These are phyloP conservation scores for Chloromyia formosa DNA, from an alignment of 2,888 invertebrate genomes.

Conservation along the genomic window DNA sequence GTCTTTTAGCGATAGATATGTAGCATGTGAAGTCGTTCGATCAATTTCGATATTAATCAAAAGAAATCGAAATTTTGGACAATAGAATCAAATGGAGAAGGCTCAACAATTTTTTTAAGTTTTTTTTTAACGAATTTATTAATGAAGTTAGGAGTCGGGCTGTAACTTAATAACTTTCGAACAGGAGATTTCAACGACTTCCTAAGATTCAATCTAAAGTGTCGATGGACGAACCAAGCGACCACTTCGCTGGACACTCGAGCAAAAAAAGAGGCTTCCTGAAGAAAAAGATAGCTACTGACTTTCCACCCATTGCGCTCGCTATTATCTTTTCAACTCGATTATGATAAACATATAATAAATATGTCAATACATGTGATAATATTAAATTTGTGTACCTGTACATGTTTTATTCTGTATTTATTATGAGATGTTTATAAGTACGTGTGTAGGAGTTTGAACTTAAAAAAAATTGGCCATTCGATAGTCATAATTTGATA, in stretches of 20 bases:
- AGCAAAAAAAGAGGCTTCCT: neutral
- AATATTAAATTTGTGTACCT: slow-evolving; percentile 25
- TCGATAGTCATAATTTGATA: slow-evolving; percentile 41
- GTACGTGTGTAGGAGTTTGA: slow-evolving; percentile 42
- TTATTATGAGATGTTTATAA: slow-evolving; percentile 24
- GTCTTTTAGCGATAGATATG: neutral
- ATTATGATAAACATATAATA: slow-evolving; percentile 38
- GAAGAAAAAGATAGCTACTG: neutral
- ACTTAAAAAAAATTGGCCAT: slow-evolving; percentile 34
- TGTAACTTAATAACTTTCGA: too few species aligned
- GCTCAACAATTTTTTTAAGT: too few species aligned
- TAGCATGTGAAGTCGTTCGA: slow-evolving; percentile 22
- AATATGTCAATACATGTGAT: slow-evolving; percentile 39
- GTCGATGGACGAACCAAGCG: neutral
- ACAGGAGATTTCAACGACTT: neutral
- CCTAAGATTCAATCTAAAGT: neutral
- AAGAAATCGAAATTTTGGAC: neutral
- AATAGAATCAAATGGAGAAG: neutral
- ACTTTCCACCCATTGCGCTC: neutral
- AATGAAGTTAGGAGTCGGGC: too few species aligned
- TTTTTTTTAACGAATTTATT: too few species aligned
- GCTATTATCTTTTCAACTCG: slow-evolving; percentile 21
- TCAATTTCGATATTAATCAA: slow-evolving; percentile 30
- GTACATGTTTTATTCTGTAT: slow-evolving; percentile 31
- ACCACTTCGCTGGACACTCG: too few species aligned